Percentiles rank a stretch among this genome's conserved stretches.
Evolutionary conservation across 2,888 invertebrate genomes (phyloP).

Genomic region (Phortica magna): DNA sequence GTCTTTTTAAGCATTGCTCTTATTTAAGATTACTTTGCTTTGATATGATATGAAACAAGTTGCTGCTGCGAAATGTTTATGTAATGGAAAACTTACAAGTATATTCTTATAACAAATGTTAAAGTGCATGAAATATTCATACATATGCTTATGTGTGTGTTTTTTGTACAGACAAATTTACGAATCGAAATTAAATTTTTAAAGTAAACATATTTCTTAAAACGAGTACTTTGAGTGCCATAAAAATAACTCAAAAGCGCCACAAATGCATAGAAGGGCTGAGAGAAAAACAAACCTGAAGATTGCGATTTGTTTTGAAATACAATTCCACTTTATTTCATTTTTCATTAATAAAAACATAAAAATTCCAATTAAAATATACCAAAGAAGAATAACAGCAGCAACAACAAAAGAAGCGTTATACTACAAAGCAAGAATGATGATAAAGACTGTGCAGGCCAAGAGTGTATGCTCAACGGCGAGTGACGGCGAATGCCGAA

Average conservation of each 20-base stretch:
- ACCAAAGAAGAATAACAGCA: not conserved
- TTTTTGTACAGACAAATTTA: too few relatives aligned
- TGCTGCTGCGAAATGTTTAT: too few relatives aligned
- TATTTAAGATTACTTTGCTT: too few relatives aligned
- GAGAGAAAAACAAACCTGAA: not conserved
- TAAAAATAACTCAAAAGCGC: not conserved
- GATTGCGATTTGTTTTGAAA: constrained; percentile 7
- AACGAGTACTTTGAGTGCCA: not conserved
- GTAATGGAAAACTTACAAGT: too few relatives aligned
- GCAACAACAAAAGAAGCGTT: not conserved
- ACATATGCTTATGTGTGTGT: too few relatives aligned
- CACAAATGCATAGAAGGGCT: not conserved
- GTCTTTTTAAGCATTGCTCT: too few relatives aligned
- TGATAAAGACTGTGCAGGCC: not conserved
- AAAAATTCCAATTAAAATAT: constrained; percentile 31
- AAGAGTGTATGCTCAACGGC: not conserved
- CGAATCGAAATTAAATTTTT: too few relatives aligned
- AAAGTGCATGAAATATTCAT: too few relatives aligned
- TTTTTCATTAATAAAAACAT: constrained; percentile 32
- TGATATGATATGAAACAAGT: too few relatives aligned
- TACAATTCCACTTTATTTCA: constrained; percentile 12
- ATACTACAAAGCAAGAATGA: constrained; percentile 3
- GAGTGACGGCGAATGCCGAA: not conserved
- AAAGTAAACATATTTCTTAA: not conserved
- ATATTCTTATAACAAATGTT: too few relatives aligned